phyloP scores from a whole-genome alignment of 2,797 vertebrate genomes.

The Acipenser transmontanus region DNA sequence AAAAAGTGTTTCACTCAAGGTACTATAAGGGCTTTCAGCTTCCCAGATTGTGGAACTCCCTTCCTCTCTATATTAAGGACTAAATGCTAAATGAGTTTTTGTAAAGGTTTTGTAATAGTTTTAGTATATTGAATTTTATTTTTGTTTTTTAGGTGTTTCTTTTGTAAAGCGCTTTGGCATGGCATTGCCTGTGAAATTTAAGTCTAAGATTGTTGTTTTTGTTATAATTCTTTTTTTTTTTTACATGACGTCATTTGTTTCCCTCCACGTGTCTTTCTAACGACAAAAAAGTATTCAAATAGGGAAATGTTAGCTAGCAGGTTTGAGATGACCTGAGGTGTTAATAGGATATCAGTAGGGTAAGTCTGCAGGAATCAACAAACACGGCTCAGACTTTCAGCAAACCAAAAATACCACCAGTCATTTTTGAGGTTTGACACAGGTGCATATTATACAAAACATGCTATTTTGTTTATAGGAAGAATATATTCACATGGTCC shows the following conservation, averaged over 20 bases:
- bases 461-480: not conserved
- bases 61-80: too few species aligned
- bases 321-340: not conserved
- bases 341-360: not conserved
- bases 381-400: not conserved
- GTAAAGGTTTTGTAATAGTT: too few species aligned
- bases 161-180: too few species aligned
- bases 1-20: too few species aligned
- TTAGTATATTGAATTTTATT: too few species aligned
- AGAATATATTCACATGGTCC: slow-evolving; percentile 27
- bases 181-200: too few species aligned
- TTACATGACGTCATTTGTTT: not conserved
- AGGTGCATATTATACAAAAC: not conserved
- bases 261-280: not conserved
- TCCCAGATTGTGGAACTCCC: too few species aligned
- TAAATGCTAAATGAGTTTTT: too few species aligned
- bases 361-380: not conserved
- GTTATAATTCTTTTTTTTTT: too few species aligned
- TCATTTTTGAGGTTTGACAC: not conserved
- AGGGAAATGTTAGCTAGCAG: not conserved
- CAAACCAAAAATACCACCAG: not conserved
- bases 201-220: too few species aligned
- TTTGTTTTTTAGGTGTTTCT: too few species aligned
- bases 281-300: not conserved
- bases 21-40: too few species aligned